These are phyloP conservation scores for Ephestia elutella DNA, from an alignment of 1,140 invertebrate genomes.

Conservation along the genomic window DNA sequence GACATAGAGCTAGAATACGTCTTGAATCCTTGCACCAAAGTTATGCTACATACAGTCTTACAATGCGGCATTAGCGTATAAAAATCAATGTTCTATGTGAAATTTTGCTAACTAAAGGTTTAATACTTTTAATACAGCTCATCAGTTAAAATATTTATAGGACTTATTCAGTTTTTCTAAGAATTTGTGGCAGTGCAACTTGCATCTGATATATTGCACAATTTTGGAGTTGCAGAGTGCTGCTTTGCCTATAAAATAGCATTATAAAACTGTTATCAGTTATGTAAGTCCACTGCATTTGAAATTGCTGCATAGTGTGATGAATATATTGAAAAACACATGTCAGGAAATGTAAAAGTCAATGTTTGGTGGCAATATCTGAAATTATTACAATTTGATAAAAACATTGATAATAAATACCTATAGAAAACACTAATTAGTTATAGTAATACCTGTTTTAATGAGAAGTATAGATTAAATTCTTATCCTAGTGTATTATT, in stretches of 20 bases:
- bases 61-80: slow-evolving; percentile 33
- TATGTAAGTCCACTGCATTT: slow-evolving; percentile 46
- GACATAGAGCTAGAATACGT: slow-evolving; percentile 60
- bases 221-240: slow-evolving; percentile 6
- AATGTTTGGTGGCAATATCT: too few relatives aligned
- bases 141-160: not conserved
- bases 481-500: too few relatives aligned
- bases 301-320: slow-evolving; percentile 5
- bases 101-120: not conserved
- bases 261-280: slow-evolving; percentile 64
- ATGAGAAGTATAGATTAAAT: not conserved
- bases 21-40: slow-evolving; percentile 58
- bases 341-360: not conserved
- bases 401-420: too few relatives aligned
- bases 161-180: slow-evolving; percentile 9
- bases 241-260: slow-evolving; percentile 44
- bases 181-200: slow-evolving; percentile 5
- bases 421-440: too few relatives aligned
- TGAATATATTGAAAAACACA: not conserved
- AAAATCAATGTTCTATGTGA: slow-evolving; percentile 16
- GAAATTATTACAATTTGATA: too few relatives aligned
- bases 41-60: slow-evolving; percentile 38
- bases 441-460: too few relatives aligned
- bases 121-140: not conserved
- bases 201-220: slow-evolving; percentile 7